Percentiles rank a stretch among this genome's conserved stretches.
phyloP scores from a whole-genome alignment of 2,113 vertebrate genomes.

The Urocolius indicus region DNA sequence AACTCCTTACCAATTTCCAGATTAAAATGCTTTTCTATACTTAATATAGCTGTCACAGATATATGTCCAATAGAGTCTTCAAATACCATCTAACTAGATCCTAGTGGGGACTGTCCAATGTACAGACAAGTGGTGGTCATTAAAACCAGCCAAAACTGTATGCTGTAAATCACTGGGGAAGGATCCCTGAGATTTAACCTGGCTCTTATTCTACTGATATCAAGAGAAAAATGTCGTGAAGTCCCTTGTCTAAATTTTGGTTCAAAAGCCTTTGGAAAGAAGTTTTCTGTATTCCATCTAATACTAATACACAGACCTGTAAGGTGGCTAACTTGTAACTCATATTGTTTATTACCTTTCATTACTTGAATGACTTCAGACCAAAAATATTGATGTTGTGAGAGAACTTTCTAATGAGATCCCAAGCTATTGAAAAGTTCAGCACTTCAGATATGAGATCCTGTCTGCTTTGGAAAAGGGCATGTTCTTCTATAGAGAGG shows the following conservation, averaged over 20 bases:
- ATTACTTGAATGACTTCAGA: background rate
- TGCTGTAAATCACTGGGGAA: background rate
- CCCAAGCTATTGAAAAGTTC: background rate
- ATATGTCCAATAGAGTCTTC: background rate
- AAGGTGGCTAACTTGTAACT: background rate
- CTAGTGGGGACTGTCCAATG: background rate
- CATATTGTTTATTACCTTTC: background rate
- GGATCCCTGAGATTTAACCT: background rate
- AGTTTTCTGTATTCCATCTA: background rate
- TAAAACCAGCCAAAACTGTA: background rate
- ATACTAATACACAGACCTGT: background rate
- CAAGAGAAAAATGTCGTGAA: background rate
- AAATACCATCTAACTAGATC: background rate
- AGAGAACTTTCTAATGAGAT: background rate
- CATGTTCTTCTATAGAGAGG: background rate
- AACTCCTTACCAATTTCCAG: background rate
- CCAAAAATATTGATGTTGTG: background rate
- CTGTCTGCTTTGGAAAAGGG: background rate
- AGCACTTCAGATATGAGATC: background rate
- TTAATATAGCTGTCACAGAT: background rate
- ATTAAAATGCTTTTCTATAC: background rate
- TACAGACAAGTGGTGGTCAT: background rate
- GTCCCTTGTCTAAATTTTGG: background rate
- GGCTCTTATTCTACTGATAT: background rate
- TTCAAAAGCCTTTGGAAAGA: background rate